Evolutionary conservation across 2,888 invertebrate species (phyloP).

Genomic region (Parelbella ahira): DNA sequence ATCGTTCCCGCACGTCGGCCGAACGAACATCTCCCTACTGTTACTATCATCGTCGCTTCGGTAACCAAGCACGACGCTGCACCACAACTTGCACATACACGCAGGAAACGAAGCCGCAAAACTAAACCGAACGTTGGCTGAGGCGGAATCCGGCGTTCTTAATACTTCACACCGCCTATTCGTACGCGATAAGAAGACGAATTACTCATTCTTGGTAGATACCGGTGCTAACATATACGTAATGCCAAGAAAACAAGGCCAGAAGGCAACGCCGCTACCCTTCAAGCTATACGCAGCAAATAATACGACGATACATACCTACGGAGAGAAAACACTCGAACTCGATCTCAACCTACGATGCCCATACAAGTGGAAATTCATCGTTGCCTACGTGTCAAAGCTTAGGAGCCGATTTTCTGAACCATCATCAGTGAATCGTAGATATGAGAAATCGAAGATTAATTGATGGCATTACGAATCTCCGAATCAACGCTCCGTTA

Average conservation of each 20-base stretch:
- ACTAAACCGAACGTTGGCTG: constrained; percentile 9
- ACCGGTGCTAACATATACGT: constrained; percentile 8
- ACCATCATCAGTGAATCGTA: constrained; percentile 9
- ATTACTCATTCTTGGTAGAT: constrained; percentile 7
- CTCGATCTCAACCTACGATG: constrained; percentile 17
- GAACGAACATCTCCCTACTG: constrained; percentile 21
- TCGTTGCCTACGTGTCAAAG: constrained; percentile 19
- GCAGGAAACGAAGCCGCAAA: constrained; percentile 3
- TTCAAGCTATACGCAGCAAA: constrained; percentile 9
- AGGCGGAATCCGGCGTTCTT: constrained; percentile 5
- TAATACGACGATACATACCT: constrained; percentile 1
- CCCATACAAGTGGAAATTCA: constrained; percentile 24
- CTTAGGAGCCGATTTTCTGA: constrained; percentile 25
- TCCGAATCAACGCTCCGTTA: constrained; percentile 4
- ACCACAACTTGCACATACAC: constrained; percentile 2
- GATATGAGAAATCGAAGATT: constrained; percentile 8
- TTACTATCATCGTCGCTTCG: constrained; percentile 26
- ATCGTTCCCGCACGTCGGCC: constrained; percentile 1
- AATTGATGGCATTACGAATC: constrained; percentile 13
- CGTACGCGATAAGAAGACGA: constrained; percentile 1
- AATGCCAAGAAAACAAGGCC: not conserved
- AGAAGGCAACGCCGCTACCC: not conserved
- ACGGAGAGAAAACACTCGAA: constrained; percentile 15
- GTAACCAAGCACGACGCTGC: constrained; percentile 21
- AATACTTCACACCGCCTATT: constrained; percentile 5